phyloP scores from a whole-genome alignment of 2,888 invertebrate genomes.

The Acronicta aceris region DNA sequence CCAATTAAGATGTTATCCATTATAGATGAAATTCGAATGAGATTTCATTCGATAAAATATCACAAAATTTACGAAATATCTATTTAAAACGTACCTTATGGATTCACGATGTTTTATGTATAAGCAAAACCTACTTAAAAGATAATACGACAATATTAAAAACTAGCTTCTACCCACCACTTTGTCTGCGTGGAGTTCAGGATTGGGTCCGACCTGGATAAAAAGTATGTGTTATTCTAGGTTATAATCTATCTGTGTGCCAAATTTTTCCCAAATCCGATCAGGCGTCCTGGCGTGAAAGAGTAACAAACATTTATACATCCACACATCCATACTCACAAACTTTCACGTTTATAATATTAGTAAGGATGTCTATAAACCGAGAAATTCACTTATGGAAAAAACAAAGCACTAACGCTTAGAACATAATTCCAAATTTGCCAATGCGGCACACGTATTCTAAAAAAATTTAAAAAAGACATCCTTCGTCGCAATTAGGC shows the following conservation, averaged over 20 bases:
- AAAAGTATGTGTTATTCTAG: too few relatives aligned
- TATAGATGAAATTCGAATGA: background rate
- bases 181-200: too few relatives aligned
- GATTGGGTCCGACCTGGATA: too few relatives aligned
- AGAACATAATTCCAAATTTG: conserved; percentile 9
- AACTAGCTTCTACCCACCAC: too few relatives aligned
- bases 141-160: too few relatives aligned
- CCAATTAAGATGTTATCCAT: background rate
- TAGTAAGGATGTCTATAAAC: too few relatives aligned
- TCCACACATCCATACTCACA: too few relatives aligned
- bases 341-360: too few relatives aligned
- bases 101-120: background rate
- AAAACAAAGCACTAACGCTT: conserved; percentile 1
- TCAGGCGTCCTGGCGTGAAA: too few relatives aligned
- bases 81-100: background rate
- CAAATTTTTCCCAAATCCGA: too few relatives aligned
- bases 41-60: background rate
- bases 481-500: conserved; percentile 43
- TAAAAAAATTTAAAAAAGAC: conserved; percentile 35
- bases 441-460: conserved; percentile 31
- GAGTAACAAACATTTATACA: too few relatives aligned
- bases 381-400: background rate
- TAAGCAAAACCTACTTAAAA: background rate
- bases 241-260: too few relatives aligned
- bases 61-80: background rate